Base-by-base conservation (phyloP, 2,113 vertebrate species). In the Grantiella picta region DNA sequence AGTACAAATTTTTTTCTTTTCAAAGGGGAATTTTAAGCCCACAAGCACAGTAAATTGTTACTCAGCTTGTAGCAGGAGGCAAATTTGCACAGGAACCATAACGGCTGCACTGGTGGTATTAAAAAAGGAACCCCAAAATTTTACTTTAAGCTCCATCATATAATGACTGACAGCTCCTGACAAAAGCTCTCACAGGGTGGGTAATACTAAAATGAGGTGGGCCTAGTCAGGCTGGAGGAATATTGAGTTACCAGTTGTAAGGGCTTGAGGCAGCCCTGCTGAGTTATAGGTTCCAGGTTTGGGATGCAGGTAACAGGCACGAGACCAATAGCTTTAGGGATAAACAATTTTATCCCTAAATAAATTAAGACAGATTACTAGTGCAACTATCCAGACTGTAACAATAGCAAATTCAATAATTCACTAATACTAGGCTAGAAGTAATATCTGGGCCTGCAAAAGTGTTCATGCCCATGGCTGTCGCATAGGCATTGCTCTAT, bases 401-500 rank as follows among this genome's bases (percentile, higher is more conserved):
- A 49, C 56, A 82, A 31, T 42, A 61, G 10, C 52, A 80, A 47
- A 68, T 66, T 71, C 28, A 91, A 2, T 44, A 79, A 66, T 68
- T 82, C 57, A 40, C 12, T 52, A 57, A 22, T 31, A 31, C 11
- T 21, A 47, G 28, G 8, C 56, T 86, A n/a, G 31, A 63, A 16
- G 69, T 72, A 27, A 36, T 50, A 29, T 47, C 36, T 1, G 2
- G 16, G 25, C 24, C 54, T 0, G 0, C n/a, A 57, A 38, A 69
- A 40, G 20, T 35, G 42, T 53, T 10, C 8, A 0, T 49, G 23
- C 25, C 40, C 8, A 4, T 36, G 29, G n/a, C 56, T 79, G 3
- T 7, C 50, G 47, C 44, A 19, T 16, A 68, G 57, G 38, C 10
- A 33, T 59, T 64, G 9, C 15, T 68, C 22, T 40, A 23, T 45